These are phyloP conservation scores for Liolophura sinensis DNA, from an alignment of 1,140 invertebrate species.

Conservation along the genomic window DNA sequence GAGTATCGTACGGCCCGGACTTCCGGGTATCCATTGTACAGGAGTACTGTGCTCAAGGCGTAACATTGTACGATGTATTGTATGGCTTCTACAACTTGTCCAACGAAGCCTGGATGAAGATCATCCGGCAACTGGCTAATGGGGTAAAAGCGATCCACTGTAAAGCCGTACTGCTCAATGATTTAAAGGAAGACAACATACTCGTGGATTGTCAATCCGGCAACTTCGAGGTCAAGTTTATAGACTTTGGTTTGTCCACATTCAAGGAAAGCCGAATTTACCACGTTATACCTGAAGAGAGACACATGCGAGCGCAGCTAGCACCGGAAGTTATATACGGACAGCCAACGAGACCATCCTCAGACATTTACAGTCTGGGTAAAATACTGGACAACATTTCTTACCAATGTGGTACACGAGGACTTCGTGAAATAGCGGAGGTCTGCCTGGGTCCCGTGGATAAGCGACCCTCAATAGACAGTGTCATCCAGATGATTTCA, in stretches of 20 bases:
- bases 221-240: neutral
- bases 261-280: neutral
- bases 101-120: neutral
- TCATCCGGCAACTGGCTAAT: neutral
- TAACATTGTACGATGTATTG: neutral
- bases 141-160: neutral
- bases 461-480: too few species aligned
- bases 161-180: neutral
- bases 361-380: constrained; percentile 2
- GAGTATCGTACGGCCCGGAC: neutral
- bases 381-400: too few species aligned
- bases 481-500: too few species aligned
- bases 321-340: neutral
- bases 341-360: neutral
- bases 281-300: neutral
- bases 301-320: neutral
- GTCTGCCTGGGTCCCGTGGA: too few species aligned
- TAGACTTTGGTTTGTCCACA: neutral
- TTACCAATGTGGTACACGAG: too few species aligned
- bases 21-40: neutral
- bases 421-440: too few species aligned
- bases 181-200: constrained; percentile 1
- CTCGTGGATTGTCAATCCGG: neutral
- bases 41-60: constrained; percentile 2
- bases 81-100: neutral